phyloP scores from a whole-genome alignment of 2,113 vertebrate species.

The Okapia johnstoni region DNA sequence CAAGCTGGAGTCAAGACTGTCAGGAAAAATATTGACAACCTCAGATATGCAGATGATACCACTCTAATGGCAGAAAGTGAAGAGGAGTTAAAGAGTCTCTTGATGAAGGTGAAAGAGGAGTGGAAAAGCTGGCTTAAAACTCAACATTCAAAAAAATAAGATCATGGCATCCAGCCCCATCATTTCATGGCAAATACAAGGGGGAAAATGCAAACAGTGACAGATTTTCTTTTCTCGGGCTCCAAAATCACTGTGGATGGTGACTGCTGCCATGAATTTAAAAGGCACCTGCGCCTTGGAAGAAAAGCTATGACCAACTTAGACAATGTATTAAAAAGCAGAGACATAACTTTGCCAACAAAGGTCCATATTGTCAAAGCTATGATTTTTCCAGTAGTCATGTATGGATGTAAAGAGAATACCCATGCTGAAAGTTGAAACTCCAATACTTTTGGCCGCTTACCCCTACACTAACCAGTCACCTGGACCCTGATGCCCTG shows the following conservation, averaged over 20 bases:
- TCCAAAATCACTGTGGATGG: not conserved
- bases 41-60: not conserved
- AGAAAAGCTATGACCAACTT: not conserved
- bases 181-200: not conserved
- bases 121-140: not conserved
- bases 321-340: not conserved
- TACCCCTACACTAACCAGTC: not conserved
- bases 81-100: not conserved
- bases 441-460: not conserved
- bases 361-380: not conserved
- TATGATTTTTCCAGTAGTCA: not conserved
- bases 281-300: not conserved
- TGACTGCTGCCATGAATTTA: not conserved
- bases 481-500: no score
- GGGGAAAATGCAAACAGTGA: rapidly evolving
- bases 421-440: not conserved
- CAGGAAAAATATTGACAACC: not conserved
- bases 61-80: not conserved
- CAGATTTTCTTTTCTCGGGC: not conserved
- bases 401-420: not conserved
- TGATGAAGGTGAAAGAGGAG: not conserved
- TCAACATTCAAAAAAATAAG: not conserved
- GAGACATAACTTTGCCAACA: not conserved
- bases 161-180: not conserved
- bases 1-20: not conserved